Conservation (phyloP, 1,140 invertebrate genomes). For the Rhysida immarginata region DNA sequence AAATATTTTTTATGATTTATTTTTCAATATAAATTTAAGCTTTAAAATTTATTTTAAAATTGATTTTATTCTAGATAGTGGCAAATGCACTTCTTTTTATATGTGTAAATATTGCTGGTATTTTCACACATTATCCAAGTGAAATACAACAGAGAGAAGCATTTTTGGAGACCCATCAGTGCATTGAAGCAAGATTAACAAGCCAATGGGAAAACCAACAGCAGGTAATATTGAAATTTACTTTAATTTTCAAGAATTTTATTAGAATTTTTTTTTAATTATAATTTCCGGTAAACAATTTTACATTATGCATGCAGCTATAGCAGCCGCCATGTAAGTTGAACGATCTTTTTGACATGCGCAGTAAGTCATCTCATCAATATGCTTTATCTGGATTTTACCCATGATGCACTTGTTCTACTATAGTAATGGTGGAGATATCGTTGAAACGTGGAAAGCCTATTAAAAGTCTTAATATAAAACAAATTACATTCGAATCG, state of each 20-base stretch:
- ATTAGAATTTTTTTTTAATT: no score
- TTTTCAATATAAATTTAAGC: not conserved
- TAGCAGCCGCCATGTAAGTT: no score
- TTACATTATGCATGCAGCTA: no score
- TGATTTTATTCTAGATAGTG: conserved; percentile 40
- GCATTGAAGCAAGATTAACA: conserved; percentile 77
- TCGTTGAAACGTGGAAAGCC: no score
- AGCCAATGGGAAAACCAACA: conserved; percentile 90
- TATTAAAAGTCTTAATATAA: no score
- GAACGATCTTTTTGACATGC: no score
- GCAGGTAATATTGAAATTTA: conserved; percentile 60
- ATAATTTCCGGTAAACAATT: no score
- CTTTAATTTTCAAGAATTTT: conserved; percentile 9
- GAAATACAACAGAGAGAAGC: conserved; percentile 80
- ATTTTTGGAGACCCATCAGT: conserved; percentile 85
- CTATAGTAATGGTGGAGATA: no score
- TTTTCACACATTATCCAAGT: conserved; percentile 80
- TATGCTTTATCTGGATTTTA: no score
- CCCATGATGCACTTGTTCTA: no score
- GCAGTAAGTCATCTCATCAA: no score
- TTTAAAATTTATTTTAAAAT: conserved; percentile 6
- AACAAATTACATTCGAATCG: no score
- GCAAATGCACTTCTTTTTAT: conserved; percentile 51
- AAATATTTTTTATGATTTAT: conserved; percentile 3
- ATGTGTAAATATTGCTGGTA: conserved; percentile 68